Evolutionary conservation across 2,888 invertebrate genomes (phyloP).

Genomic region (Sinotaia quadrata): DNA sequence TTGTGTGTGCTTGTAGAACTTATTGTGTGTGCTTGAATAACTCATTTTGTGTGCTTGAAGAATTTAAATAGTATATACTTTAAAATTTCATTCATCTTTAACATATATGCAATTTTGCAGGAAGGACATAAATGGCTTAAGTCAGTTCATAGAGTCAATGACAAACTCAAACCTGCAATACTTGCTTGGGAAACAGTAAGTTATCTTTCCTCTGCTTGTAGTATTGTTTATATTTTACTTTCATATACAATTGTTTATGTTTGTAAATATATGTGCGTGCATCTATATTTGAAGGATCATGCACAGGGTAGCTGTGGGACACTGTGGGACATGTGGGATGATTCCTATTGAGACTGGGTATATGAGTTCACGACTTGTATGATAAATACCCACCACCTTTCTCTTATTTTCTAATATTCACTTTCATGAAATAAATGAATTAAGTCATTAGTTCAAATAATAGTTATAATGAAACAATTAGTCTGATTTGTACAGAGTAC

Average conservation of each 20-base stretch:
- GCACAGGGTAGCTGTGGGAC: neutral
- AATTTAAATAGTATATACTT: neutral
- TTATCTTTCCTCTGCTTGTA: neutral
- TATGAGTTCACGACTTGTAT: no score
- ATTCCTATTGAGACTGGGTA: no score
- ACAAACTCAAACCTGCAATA: slow-evolving; percentile 62
- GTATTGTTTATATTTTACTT: neutral
- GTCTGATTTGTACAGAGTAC: no score
- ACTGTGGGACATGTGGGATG: neutral
- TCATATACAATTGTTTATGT: neutral
- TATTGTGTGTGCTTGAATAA: no score
- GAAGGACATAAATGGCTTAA: slow-evolving; percentile 71
- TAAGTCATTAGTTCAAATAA: no score
- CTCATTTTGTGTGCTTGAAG: no score
- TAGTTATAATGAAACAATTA: no score
- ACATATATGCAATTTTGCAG: no score
- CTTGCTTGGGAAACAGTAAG: slow-evolving; percentile 71
- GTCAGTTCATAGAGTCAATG: slow-evolving; percentile 66
- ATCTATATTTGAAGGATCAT: neutral
- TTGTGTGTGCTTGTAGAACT: no score
- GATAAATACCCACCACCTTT: no score
- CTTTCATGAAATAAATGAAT: no score
- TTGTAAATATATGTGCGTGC: slow-evolving; percentile 11
- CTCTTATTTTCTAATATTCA: no score
- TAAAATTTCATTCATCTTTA: slow-evolving; percentile 5